A percentile compares a stretch with the other conserved stretches of the same genome.
These are phyloP conservation scores for Datnioides undecimradiatus DNA, from an alignment of 2,113 vertebrate genomes.

Conservation along the genomic window DNA sequence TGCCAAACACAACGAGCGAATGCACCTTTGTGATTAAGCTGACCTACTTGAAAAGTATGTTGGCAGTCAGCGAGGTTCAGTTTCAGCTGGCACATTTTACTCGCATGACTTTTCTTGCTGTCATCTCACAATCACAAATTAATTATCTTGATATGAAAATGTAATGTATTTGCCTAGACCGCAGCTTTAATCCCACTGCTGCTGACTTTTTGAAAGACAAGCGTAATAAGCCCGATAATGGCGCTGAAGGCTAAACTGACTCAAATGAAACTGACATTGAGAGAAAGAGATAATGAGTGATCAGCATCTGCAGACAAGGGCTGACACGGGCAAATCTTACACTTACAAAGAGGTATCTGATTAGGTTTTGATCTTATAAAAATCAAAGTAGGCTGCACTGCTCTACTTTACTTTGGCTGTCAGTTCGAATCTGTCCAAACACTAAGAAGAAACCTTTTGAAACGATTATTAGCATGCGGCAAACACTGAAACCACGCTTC, in stretches of 20 bases:
- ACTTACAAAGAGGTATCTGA: not conserved
- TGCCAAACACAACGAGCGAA: not conserved
- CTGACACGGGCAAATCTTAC: not conserved
- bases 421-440: not conserved
- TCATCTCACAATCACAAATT: conserved; percentile 12
- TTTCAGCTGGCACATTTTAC: conserved; percentile 5
- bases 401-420: too few relatives aligned
- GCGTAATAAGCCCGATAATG: not conserved
- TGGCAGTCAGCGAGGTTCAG: not conserved
- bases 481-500: not conserved
- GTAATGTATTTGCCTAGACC: not conserved
- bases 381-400: not conserved
- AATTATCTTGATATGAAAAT: conserved; percentile 15
- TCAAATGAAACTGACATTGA: conserved; percentile 27
- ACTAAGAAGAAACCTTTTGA: not conserved
- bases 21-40: not conserved
- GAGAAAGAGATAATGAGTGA: conserved; percentile 26
- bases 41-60: not conserved
- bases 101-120: conserved; percentile 11
- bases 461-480: not conserved
- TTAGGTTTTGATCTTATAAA: not conserved
- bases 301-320: conserved; percentile 9
- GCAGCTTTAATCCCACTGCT: not conserved
- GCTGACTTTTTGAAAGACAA: conserved; percentile 11
- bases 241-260: conserved; percentile 33